Evolutionary conservation across 2,797 vertebrate genomes (phyloP).

Genomic region (Pseudochirops corinnae): DNA sequence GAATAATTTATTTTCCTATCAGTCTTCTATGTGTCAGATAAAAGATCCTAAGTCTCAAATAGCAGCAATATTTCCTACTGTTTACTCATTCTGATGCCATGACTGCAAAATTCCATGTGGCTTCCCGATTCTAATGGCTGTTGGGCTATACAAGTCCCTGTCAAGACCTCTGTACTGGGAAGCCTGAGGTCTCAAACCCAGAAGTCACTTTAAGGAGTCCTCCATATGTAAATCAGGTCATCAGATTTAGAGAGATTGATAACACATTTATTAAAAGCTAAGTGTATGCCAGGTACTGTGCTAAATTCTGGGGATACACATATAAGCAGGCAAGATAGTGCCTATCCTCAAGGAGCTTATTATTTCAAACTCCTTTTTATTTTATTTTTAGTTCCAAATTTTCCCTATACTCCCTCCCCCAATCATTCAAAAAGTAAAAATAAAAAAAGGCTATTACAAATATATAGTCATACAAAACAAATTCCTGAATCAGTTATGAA

Average conservation of each 20-base stretch:
- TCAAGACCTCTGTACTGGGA: neutral
- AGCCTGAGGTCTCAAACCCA: neutral
- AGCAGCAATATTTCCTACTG: conserved; percentile 32
- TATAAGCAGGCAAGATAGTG: neutral
- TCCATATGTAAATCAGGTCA: neutral
- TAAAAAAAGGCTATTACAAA: neutral
- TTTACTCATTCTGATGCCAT: conserved; percentile 24
- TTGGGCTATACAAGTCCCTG: neutral
- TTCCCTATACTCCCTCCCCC: neutral
- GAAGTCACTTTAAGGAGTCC: neutral
- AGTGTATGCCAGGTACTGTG: neutral
- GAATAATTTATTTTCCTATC: conserved; percentile 18
- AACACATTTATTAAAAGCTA: neutral
- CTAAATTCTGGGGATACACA: neutral
- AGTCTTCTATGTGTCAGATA: neutral
- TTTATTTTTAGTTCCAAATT: neutral
- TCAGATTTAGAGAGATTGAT: neutral
- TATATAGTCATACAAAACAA: neutral
- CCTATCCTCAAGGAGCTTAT: neutral
- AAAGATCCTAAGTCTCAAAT: conserved; percentile 10
- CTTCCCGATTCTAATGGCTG: neutral
- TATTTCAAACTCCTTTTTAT: neutral
- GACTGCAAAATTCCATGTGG: neutral
- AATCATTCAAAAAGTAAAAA: neutral
- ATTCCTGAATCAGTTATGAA: neutral